Evolutionary conservation across 2,888 invertebrate species (phyloP), one percentile per base, ranked within the genome.

Genomic region (Nycteola revayana): DNA sequence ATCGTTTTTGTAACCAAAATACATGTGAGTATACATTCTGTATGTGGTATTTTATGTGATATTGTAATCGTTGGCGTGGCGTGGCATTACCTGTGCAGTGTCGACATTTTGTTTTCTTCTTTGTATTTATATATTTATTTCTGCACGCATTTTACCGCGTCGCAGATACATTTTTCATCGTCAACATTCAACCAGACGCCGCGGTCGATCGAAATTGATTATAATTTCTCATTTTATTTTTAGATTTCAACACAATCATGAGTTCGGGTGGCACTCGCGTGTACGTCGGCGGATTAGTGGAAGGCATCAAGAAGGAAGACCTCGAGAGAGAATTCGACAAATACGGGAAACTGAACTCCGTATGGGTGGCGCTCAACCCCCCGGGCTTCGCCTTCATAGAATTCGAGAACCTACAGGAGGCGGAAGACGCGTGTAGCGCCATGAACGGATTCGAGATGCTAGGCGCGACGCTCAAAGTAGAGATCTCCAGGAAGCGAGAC

Each of bases 301-400:
- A 96, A 75, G 93, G 93, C 75, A 94, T 96, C 76, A 96, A 96
- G 88, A 96, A 96, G 76, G 97, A 97, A 84, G 96, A 97, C 80
- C 90, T 97, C 52, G 96, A 97, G 81, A 91, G 93, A 72, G 95
- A 96, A 84, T 97, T 97, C 80, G 94, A 95, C 68, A 96, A 96
- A 89, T 97, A 94, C 83, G 97, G 97, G 61, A 96, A 96, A 90
- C 90, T 97, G 60, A 96, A 95, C 88, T 95, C 95, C 61, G 96
- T 96, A 53, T 97, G 96, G 96, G 96, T 95, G 61, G 96, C 97
- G 57, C 95, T 96, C 81, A 96, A 97, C 86, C 97, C 97, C 58
- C 96, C 96, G 58, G 96, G 97, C 69, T 97, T 97, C 86, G 97
- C 96, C 50, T 97, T 97, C 90, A 95, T 97, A 78, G 96, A 97